These are phyloP conservation scores for Epirrhoe alternata DNA, from an alignment of 2,888 invertebrate species.

Conservation along the genomic window DNA sequence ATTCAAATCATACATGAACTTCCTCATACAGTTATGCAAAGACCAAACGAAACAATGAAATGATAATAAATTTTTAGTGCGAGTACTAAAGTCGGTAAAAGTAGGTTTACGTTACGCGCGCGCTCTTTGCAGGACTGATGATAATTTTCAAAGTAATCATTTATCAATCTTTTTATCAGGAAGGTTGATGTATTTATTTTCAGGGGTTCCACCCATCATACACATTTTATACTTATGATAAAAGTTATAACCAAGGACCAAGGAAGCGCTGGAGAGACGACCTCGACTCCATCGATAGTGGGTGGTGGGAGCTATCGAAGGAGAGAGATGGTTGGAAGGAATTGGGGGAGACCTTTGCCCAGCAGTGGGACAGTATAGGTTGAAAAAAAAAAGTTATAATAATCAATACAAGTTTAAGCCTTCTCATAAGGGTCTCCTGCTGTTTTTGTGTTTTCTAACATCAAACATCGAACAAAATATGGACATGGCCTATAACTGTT, in stretches of 20 bases:
- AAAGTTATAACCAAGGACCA: background rate
- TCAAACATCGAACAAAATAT: too few species aligned
- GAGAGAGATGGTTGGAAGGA: too few species aligned
- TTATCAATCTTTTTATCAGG: constrained; percentile 43
- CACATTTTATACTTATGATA: background rate
- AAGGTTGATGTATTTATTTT: constrained; percentile 26
- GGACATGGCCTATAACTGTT: too few species aligned
- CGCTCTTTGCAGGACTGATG: constrained; percentile 32
- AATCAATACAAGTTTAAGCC: too few species aligned
- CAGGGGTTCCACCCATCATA: constrained; percentile 23
- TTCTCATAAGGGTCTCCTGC: too few species aligned
- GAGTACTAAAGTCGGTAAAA: constrained; percentile 12
- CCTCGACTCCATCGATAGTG: too few species aligned
- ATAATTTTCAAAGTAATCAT: constrained; percentile 42
- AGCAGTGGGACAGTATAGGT: too few species aligned
- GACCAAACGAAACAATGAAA: constrained; percentile 36
- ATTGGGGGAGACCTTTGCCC: too few species aligned
- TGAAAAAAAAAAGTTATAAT: too few species aligned
- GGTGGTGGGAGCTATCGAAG: too few species aligned
- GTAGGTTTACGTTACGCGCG: constrained; percentile 31
- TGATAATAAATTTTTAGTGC: constrained; percentile 9
- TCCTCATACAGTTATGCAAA: constrained; percentile 39
- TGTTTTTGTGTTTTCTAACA: too few species aligned
- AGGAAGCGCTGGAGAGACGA: too few species aligned
- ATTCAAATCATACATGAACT: constrained; percentile 30